Conservation (phyloP, 2,113 vertebrate genomes). For the Lonchura striata region DNA sequence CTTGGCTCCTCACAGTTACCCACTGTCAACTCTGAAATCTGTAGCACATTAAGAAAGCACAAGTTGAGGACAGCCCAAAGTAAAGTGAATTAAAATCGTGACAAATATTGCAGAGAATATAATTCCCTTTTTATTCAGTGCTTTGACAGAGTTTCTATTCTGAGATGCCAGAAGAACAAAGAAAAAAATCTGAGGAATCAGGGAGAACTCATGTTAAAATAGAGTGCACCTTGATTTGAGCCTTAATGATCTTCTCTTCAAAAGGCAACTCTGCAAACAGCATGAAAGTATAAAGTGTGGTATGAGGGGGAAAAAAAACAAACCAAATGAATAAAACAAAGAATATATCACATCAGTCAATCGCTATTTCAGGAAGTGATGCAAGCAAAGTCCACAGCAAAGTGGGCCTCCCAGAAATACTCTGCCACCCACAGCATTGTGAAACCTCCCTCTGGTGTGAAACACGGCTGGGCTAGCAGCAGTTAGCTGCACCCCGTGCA, state of each 20-base stretch:
- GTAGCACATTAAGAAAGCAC: neutral
- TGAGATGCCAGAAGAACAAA: neutral
- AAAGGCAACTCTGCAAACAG: neutral
- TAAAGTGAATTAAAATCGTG: neutral
- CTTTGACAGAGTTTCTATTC: neutral
- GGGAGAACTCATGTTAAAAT: neutral
- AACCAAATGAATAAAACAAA: neutral
- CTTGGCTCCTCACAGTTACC: neutral
- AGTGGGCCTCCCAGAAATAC: neutral
- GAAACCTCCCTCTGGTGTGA: neutral
- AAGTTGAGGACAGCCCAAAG: neutral
- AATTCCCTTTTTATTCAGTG: neutral
- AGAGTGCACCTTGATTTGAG: neutral
- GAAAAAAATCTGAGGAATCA: neutral
- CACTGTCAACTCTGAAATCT: neutral
- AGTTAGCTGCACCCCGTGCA: neutral
- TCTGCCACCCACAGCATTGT: conserved; percentile 44
- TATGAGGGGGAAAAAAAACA: neutral
- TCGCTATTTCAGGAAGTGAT: conserved; percentile 49
- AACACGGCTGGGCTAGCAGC: neutral
- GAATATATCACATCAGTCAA: neutral
- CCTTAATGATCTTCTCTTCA: neutral
- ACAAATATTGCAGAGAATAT: neutral
- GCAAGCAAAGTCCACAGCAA: neutral
- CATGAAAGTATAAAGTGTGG: neutral